Percentiles rank a stretch among this genome's conserved stretches.
phyloP scores from a whole-genome alignment of 2,888 invertebrate species.

The Crematogaster levior region DNA sequence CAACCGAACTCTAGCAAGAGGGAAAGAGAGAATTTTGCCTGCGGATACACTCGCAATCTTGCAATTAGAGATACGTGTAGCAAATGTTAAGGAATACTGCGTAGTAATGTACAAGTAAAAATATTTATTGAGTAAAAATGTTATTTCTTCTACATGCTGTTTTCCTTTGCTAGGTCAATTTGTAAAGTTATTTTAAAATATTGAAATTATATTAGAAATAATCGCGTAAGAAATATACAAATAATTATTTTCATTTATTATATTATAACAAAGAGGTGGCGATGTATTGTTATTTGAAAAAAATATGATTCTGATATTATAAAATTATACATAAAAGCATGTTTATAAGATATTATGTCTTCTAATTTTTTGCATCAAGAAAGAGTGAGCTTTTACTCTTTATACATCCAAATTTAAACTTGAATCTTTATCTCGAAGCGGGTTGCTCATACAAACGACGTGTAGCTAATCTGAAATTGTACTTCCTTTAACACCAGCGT shows the following conservation, averaged over 20 bases:
- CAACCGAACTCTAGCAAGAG: constrained; percentile 21
- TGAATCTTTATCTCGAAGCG: not conserved
- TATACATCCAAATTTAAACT: constrained; percentile 18
- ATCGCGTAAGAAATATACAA: not conserved
- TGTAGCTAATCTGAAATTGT: constrained; percentile 47
- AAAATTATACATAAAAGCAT: not conserved
- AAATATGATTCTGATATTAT: not conserved
- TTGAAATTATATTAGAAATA: not conserved
- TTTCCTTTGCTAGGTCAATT: too few species aligned
- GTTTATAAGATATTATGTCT: not conserved
- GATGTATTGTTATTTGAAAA: not conserved
- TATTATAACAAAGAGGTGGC: not conserved
- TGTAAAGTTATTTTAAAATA: too few species aligned
- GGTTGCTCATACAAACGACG: constrained; percentile 11
- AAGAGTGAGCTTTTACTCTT: not conserved
- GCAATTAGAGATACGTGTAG: constrained; percentile 36
- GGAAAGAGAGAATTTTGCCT: constrained; percentile 5
- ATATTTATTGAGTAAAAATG: not conserved
- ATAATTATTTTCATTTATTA: too few species aligned
- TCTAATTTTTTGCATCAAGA: not conserved
- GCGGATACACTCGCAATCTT: constrained; percentile 9
- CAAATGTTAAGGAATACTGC: not conserved
- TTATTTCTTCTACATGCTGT: not conserved
- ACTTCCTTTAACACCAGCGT: constrained; percentile 18
- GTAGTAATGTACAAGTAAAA: not conserved